Evolutionary conservation across 2,113 vertebrate species (phyloP).

Genomic region (Marcusenius ussheri): DNA sequence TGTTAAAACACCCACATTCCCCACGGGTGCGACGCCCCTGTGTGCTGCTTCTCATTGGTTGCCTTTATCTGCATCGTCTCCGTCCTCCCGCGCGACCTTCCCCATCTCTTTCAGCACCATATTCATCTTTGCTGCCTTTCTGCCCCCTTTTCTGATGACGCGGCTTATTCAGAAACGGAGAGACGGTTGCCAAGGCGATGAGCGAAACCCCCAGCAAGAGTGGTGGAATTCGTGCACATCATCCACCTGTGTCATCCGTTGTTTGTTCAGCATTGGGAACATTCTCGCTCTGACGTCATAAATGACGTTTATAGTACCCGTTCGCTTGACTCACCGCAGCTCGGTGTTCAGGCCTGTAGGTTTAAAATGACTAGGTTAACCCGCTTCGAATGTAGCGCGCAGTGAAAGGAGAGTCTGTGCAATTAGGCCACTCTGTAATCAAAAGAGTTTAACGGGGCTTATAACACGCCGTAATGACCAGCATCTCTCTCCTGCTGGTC

Average conservation of each 20-base stretch:
- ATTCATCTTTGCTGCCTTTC: not conserved
- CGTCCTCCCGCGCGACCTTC: not conserved
- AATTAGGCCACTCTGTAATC: not conserved
- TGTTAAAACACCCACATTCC: too few species aligned
- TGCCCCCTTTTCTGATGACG: not conserved
- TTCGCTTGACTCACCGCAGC: not conserved
- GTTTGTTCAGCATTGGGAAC: not conserved
- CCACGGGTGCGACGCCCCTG: too few species aligned
- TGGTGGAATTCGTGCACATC: not conserved
- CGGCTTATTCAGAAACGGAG: not conserved
- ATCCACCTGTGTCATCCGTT: not conserved
- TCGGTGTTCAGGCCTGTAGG: not conserved
- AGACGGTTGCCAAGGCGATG: not conserved
- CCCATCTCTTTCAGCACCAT: not conserved
- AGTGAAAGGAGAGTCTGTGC: not conserved
- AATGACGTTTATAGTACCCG: not conserved
- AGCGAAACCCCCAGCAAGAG: not conserved
- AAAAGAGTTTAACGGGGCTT: not conserved
- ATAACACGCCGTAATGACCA: not conserved
- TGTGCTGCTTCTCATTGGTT: too few species aligned
- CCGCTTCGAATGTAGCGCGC: not conserved
- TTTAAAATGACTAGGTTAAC: not conserved
- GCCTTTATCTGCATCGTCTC: not conserved
- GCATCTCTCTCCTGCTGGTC: not conserved
- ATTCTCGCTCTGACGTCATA: not conserved